Conservation (phyloP, 2,797 vertebrate species). For the Falco naumanni region DNA sequence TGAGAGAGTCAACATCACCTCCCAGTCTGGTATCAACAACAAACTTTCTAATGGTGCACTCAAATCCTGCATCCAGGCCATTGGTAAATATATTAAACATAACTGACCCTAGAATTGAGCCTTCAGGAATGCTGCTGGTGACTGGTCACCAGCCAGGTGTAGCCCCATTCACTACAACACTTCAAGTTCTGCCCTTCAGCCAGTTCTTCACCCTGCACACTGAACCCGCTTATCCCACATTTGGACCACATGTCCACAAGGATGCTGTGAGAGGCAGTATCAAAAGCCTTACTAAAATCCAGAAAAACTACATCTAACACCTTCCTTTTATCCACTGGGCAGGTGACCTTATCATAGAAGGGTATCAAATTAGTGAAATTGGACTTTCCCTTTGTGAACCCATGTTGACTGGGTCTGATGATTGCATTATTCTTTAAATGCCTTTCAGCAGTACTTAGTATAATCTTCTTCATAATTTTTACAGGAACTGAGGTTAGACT, state of each 20-base stretch:
- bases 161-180: no score
- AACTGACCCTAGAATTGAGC: not conserved
- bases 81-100: not conserved
- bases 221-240: no score
- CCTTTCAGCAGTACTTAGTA: not conserved
- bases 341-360: not conserved
- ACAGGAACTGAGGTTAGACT: not conserved
- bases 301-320: no score
- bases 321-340: no score
- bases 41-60: not conserved
- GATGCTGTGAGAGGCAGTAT: no score
- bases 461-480: not conserved
- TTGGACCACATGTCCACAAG: no score
- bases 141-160: no score
- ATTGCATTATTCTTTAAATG: not conserved
- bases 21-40: not conserved
- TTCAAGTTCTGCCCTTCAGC: no score
- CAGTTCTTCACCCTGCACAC: no score
- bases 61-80: not conserved
- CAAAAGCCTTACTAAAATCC: no score
- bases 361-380: not conserved
- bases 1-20: not conserved
- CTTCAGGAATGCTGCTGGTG: not conserved
- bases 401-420: not conserved
- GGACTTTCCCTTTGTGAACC: not conserved